Evolutionary conservation across 2,888 invertebrate species (phyloP), one percentile per base, ranked within the genome.

Genomic region (Eudasyphora cyanicolor): DNA sequence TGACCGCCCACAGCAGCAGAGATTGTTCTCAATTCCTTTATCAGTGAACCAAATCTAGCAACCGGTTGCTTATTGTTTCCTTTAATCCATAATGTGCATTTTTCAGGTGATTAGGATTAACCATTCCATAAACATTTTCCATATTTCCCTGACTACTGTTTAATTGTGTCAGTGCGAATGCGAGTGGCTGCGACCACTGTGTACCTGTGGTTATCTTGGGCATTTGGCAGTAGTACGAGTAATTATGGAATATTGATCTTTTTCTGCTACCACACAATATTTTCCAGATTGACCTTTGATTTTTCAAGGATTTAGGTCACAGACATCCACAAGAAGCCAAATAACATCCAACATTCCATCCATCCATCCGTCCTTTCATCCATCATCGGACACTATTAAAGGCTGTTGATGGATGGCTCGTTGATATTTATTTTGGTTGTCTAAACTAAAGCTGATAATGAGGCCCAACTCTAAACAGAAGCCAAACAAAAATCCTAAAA

Each of bases 371-470:
- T n/a, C n/a, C n/a, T n/a, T n/a, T n/a, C n/a, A n/a, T n/a, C n/a
- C n/a, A n/a, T n/a, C n/a, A n/a, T n/a, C n/a, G n/a, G n/a, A n/a
- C n/a, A n/a, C n/a, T n/a, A 32, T 38, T 35, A 67, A 60, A 67
- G 3, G 42, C 10, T 67, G 21, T 24, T 38, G 21, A 42, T 12
- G 17, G 60, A 60, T 24, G 24, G 12, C 24, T 19, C 38, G 27
- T 60, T 62, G 27, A n/a, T 38, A 64, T 35, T 64, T 8, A 2
- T 42, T 71, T 35, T 51, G 32, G 49, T 27, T 38, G 54, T 32
- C 0, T 69, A 76, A 19, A 38, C 24, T 62, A 80, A 79, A 83
- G 74, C 79, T 74, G 83, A 83, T 83, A 83, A 82, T 76, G 24
- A 76, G 51, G 45, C 42, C 78, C 32, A 75, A 77, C 73, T 35